Base-by-base conservation (phyloP, 2,888 invertebrate genomes). In the Trisateles emortualis region DNA sequence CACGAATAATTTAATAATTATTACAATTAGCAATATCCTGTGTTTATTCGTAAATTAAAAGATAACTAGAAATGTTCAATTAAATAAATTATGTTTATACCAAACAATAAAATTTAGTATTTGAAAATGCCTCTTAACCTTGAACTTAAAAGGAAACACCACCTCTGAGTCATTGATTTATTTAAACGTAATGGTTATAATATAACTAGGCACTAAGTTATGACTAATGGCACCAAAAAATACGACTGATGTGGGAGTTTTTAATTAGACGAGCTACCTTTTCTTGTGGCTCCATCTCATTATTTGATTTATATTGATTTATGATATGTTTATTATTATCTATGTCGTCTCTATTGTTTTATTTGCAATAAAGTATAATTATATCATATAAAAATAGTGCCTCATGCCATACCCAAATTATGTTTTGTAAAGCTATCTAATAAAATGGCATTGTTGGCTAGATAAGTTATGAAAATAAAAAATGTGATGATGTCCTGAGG, bases 141-240 rank as follows among this genome's bases (percentile, higher is more conserved):
- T 53, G 48, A 48, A 53, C 53, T 48, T 32, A 39, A 14, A 42
- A 42, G 42, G 52, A 41, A 52, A 16, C 45, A 30, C 42, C 42
- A 29, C 26, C 10, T 13, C 29, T 52, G 52, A 53, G 33, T 53
- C 53, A 53, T 22, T 33, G 26, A 9, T 29, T 48, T 30, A n/a
- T n/a, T n/a, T n/a, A n/a, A n/a, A n/a, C n/a, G n/a, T n/a, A n/a
- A n/a, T n/a, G n/a, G n/a, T n/a, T n/a, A n/a, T n/a, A n/a, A 30
- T 33, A 3, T n/a, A 19, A 36, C 35, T 22, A 17, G 32, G 43
- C 16, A 22, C 22, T 22, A 13, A 32, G 17, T 24, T 47, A 52
- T 67, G 64, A 69, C 58, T 61, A 55, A 61, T 46, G 33, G 41
- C 40, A 5, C 54, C 22, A 44, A 68, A 66, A 60, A 49, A 41